A percentile compares a stretch with the other conserved stretches of the same genome.
Evolutionary conservation across 2,113 vertebrate genomes (phyloP).

Genomic region (Mirza zaza): DNA sequence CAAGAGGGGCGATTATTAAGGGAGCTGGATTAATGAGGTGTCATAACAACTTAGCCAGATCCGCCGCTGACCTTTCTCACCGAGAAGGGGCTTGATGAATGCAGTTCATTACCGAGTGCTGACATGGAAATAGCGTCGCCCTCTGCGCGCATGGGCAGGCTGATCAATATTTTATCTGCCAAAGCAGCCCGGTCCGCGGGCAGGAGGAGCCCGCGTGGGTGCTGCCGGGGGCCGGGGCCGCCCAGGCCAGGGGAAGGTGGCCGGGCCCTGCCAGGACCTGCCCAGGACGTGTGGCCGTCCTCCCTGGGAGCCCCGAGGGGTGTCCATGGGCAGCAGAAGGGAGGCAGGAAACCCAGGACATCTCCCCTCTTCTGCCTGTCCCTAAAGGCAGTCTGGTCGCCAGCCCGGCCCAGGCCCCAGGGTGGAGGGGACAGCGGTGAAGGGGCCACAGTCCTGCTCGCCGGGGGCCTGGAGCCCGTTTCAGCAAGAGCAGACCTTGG

Average conservation of each 20-base stretch:
- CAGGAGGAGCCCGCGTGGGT: not conserved
- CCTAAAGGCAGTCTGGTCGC: no score
- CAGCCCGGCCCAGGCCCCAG: not conserved
- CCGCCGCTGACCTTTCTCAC: constrained; percentile 87
- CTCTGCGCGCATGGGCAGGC: constrained; percentile 80
- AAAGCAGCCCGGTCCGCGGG: constrained; percentile 70
- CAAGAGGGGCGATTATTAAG: constrained; percentile 85
- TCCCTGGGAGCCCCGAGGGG: not conserved
- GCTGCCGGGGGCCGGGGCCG: not conserved
- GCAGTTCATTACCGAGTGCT: constrained; percentile 89
- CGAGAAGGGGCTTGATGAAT: constrained; percentile 88
- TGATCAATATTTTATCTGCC: constrained; percentile 89
- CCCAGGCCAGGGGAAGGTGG: not conserved
- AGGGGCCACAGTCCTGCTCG: rapidly evolving
- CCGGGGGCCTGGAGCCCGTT: not conserved
- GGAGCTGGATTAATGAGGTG: constrained; percentile 89
- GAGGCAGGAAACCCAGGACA: not conserved
- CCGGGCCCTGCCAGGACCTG: not conserved
- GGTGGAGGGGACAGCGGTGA: not conserved
- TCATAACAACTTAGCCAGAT: constrained; percentile 87
- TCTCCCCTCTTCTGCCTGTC: not conserved
- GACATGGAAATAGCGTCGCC: constrained; percentile 87
- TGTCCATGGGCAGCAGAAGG: rapidly evolving
- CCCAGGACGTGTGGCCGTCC: not conserved
- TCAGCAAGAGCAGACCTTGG: not conserved